Conservation (phyloP, 2,888 invertebrate genomes). For the Cordilura impudica region DNA sequence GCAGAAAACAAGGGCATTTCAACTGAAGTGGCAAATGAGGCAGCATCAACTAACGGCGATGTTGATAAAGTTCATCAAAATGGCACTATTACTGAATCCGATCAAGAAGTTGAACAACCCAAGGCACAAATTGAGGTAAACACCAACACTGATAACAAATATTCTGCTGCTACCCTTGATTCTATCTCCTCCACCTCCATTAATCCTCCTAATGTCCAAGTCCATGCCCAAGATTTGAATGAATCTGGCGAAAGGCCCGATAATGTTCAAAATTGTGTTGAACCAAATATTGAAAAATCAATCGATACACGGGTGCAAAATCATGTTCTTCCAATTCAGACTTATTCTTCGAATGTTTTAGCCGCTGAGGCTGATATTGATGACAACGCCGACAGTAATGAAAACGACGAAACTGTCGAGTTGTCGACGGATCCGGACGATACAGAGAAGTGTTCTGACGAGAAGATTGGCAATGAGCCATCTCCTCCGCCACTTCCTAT, state of each 20-base stretch:
- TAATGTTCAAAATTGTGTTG: slow-evolving; percentile 30
- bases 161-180: slow-evolving; percentile 59
- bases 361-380: not conserved
- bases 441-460: not conserved
- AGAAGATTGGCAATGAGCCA: slow-evolving; percentile 25
- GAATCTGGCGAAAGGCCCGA: slow-evolving; percentile 37
- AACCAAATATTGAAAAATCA: slow-evolving; percentile 60
- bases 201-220: slow-evolving; percentile 60
- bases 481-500: slow-evolving; percentile 85
- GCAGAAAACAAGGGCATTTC: slow-evolving; percentile 64
- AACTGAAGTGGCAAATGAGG: slow-evolving; percentile 62
- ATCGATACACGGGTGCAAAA: slow-evolving; percentile 27
- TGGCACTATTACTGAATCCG: slow-evolving; percentile 68
- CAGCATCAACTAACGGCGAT: slow-evolving; percentile 56
- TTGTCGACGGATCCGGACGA: not conserved
- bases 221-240: slow-evolving; percentile 42
- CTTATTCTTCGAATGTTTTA: slow-evolving; percentile 15
- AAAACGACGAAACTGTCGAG: slow-evolving; percentile 67
- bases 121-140: slow-evolving; percentile 76
- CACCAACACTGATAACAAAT: slow-evolving; percentile 58
- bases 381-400: slow-evolving; percentile 27
- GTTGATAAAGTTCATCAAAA: slow-evolving; percentile 70
- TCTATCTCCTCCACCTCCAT: slow-evolving; percentile 61
- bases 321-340: slow-evolving; percentile 57
- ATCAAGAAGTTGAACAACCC: slow-evolving; percentile 67